These are phyloP conservation scores for Metopolophium dirhodum DNA, from an alignment of 1,140 invertebrate genomes.

Conservation along the genomic window DNA sequence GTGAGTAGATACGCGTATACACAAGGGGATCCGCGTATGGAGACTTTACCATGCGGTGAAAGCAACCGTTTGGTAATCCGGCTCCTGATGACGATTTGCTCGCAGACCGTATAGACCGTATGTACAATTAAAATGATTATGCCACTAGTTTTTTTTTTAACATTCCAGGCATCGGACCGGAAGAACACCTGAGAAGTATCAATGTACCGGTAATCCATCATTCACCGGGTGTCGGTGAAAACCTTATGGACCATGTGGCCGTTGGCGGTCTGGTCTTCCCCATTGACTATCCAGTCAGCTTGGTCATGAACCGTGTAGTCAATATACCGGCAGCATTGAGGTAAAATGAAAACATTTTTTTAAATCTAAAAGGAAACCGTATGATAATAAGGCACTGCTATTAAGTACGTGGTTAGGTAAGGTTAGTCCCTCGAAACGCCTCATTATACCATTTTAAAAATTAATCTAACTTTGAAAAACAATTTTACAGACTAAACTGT, in stretches of 20 bases:
- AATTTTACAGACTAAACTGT: not conserved
- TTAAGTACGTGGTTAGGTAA: not conserved
- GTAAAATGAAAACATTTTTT: not conserved
- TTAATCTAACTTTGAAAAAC: not conserved
- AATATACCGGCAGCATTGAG: conserved; percentile 78
- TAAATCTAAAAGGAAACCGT: not conserved
- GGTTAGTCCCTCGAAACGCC: not conserved
- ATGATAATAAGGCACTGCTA: not conserved
- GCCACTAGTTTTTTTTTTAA: conserved; percentile 6
- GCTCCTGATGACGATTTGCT: conserved; percentile 8
- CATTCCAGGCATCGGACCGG: conserved; percentile 72
- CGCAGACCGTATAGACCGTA: not conserved
- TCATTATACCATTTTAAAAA: not conserved
- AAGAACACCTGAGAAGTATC: conserved; percentile 70
- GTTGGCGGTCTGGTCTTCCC: conserved; percentile 79
- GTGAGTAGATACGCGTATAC: not conserved
- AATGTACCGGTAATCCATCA: conserved; percentile 68
- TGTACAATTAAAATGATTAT: conserved; percentile 34
- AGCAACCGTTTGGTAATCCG: conserved; percentile 45
- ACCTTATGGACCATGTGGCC: conserved; percentile 84
- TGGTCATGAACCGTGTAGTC: conserved; percentile 77
- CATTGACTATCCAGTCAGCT: conserved; percentile 79
- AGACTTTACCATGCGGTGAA: not conserved
- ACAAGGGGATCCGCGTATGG: conserved; percentile 13
- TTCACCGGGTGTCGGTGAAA: conserved; percentile 79